These are phyloP conservation scores for Equus przewalskii DNA, from an alignment of 2,113 vertebrate genomes.

Conservation along the genomic window DNA sequence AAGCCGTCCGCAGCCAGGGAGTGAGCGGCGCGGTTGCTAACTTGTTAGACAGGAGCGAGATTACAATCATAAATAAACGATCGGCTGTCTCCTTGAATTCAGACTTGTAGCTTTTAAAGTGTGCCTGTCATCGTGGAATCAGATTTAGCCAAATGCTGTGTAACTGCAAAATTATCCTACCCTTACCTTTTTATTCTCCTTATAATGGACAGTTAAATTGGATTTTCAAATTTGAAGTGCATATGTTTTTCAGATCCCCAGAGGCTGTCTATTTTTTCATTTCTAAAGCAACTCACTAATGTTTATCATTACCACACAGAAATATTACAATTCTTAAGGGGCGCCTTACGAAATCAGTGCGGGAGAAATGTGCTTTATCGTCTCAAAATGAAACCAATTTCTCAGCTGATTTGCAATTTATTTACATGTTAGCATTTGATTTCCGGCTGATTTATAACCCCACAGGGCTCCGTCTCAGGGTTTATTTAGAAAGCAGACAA, in stretches of 20 bases:
- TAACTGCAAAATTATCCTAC: conserved; percentile 92
- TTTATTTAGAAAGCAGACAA: conserved; percentile 88
- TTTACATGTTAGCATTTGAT: conserved; percentile 91
- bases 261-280: conserved; percentile 90
- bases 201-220: conserved; percentile 94
- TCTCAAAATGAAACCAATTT: conserved; percentile 89
- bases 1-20: conserved; percentile 83
- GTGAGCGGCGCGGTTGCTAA: conserved; percentile 86
- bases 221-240: conserved; percentile 92
- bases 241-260: conserved; percentile 90
- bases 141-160: conserved; percentile 92
- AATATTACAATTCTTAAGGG: conserved; percentile 90
- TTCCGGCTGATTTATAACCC: conserved; percentile 90
- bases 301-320: conserved; percentile 91
- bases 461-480: conserved; percentile 83
- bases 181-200: conserved; percentile 91
- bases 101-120: conserved; percentile 91
- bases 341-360: conserved; percentile 87
- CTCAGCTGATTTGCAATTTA: conserved; percentile 91
- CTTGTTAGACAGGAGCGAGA: conserved; percentile 92
- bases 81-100: conserved; percentile 92
- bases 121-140: conserved; percentile 91
- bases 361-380: conserved; percentile 87
- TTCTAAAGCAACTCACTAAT: conserved; percentile 91
- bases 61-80: conserved; percentile 94